phyloP scores from a whole-genome alignment of 2,888 invertebrate species.

The Agonopterix alstromeriana region DNA sequence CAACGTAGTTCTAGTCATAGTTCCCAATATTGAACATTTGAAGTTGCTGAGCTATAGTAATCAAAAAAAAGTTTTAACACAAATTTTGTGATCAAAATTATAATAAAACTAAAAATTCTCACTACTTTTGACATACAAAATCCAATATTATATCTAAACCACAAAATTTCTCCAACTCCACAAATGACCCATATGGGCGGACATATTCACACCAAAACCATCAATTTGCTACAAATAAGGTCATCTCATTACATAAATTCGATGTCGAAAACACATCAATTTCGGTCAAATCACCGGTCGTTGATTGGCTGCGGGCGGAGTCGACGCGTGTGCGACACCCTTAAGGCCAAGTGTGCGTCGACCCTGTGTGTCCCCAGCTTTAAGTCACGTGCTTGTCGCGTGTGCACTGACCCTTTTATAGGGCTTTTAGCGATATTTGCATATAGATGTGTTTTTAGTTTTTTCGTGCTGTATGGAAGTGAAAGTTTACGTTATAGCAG shows the following conservation, averaged over 20 bases:
- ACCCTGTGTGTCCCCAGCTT: constrained; percentile 36
- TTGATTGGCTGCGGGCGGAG: constrained; percentile 28
- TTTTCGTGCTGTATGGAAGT: background rate
- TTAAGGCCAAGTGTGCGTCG: constrained; percentile 21
- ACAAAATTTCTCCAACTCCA: background rate
- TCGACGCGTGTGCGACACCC: constrained; percentile 29
- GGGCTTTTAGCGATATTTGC: constrained; percentile 37
- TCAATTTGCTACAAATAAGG: background rate
- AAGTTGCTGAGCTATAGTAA: too few relatives aligned
- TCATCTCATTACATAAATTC: constrained; percentile 16
- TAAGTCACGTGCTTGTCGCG: constrained; percentile 51
- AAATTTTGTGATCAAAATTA: too few relatives aligned
- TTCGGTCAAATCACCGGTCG: constrained; percentile 41
- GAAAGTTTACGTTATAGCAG: too few relatives aligned
- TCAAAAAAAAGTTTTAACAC: too few relatives aligned
- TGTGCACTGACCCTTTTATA: constrained; percentile 46
- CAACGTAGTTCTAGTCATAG: too few relatives aligned
- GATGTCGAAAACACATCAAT: constrained; percentile 20
- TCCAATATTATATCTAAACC: too few relatives aligned
- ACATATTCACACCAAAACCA: background rate
- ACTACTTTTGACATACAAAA: too few relatives aligned
- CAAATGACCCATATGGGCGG: background rate
- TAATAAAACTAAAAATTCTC: too few relatives aligned
- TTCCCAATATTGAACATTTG: too few relatives aligned
- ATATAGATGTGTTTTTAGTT: constrained; percentile 4